A percentile compares a stretch with the other conserved stretches of the same genome.
These are phyloP conservation scores for Bombus vancouverensis DNA, from an alignment of 1,140 invertebrate species.

Conservation along the genomic window DNA sequence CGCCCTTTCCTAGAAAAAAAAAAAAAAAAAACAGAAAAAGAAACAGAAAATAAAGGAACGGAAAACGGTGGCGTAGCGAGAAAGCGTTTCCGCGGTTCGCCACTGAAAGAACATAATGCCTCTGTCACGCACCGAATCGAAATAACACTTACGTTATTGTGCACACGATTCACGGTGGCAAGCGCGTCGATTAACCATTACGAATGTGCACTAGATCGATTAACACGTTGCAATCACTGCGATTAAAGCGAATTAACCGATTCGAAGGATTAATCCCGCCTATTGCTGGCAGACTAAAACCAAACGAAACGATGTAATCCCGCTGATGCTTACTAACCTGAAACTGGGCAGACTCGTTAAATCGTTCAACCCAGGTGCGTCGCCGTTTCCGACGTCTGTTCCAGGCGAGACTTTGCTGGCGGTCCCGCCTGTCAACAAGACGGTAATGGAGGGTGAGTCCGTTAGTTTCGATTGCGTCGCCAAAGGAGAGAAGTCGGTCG, in stretches of 20 bases:
- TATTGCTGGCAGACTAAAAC: slow-evolving; percentile 22
- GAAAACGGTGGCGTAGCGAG: background rate
- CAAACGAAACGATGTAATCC: slow-evolving; percentile 37
- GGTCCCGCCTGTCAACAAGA: slow-evolving; percentile 93
- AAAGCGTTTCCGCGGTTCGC: background rate
- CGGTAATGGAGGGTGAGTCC: slow-evolving; percentile 92
- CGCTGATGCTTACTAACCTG: slow-evolving; percentile 77
- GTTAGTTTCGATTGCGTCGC: slow-evolving; percentile 92
- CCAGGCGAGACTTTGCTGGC: slow-evolving; percentile 93
- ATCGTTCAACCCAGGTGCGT: slow-evolving; percentile 81
- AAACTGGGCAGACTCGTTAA: slow-evolving; percentile 79
- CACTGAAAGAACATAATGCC: slow-evolving; percentile 16
- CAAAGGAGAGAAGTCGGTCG: slow-evolving; percentile 85
- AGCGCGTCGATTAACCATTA: slow-evolving; percentile 22
- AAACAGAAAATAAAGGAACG: background rate
- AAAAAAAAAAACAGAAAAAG: background rate
- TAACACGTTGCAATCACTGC: slow-evolving; percentile 29
- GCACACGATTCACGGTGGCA: slow-evolving; percentile 16
- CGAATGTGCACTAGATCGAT: slow-evolving; percentile 26
- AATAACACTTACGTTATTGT: slow-evolving; percentile 31
- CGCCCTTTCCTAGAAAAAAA: slow-evolving; percentile 13
- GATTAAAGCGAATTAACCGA: slow-evolving; percentile 19
- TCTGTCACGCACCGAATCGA: slow-evolving; percentile 33
- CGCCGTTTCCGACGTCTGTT: slow-evolving; percentile 80
- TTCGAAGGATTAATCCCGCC: slow-evolving; percentile 34